Conservation (phyloP, 2,888 invertebrate species). For the Netelia virgata region DNA sequence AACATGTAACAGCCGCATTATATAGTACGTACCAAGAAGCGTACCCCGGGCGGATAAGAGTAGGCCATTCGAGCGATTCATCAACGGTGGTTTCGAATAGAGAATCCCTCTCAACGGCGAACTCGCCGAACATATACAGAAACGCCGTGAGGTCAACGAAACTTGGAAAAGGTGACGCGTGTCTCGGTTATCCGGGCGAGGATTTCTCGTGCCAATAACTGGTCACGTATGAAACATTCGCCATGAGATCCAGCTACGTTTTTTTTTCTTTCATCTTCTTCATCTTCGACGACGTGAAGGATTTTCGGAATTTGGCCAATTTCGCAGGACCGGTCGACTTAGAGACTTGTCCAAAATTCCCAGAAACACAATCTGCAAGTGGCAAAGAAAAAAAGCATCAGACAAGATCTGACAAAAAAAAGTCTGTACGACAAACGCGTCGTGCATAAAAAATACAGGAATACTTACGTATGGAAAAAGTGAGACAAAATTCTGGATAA, state of each 20-base stretch:
- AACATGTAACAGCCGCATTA: constrained; percentile 11
- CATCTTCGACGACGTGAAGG: too few relatives aligned
- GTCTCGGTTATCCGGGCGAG: constrained; percentile 50
- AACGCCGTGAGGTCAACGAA: constrained; percentile 53
- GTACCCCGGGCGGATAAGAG: constrained; percentile 7
- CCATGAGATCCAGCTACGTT: too few relatives aligned
- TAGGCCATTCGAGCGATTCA: constrained; percentile 59
- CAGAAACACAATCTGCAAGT: too few relatives aligned
- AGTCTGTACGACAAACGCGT: too few relatives aligned
- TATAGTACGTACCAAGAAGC: constrained; percentile 6
- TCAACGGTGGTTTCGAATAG: constrained; percentile 45
- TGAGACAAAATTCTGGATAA: neutral
- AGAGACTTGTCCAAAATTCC: too few relatives aligned
- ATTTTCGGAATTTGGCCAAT: too few relatives aligned
- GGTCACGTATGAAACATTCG: neutral
- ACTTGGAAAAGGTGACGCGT: constrained; percentile 63
- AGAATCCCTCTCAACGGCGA: constrained; percentile 9
- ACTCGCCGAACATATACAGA: constrained; percentile 8
- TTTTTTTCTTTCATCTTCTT: too few relatives aligned
- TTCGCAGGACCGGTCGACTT: too few relatives aligned
- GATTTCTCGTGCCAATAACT: constrained; percentile 46
- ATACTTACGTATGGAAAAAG: too few relatives aligned
- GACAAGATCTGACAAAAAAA: too few relatives aligned
- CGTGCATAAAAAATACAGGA: too few relatives aligned
- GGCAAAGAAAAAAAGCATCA: too few relatives aligned